phyloP scores from a whole-genome alignment of 2,797 vertebrate genomes.

The Falco biarmicus region DNA sequence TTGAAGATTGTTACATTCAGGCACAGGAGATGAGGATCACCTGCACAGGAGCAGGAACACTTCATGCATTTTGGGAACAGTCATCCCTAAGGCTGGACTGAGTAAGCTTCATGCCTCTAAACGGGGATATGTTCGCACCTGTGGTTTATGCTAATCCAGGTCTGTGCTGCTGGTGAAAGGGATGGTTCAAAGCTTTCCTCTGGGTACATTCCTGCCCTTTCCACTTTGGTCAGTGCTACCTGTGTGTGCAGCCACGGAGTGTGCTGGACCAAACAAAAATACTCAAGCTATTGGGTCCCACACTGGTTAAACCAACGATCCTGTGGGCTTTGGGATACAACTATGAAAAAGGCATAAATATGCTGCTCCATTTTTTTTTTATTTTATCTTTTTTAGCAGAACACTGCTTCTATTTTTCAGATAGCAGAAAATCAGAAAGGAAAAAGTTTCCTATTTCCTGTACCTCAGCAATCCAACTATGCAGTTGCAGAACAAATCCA shows the following conservation, averaged over 20 bases:
- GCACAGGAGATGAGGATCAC: neutral
- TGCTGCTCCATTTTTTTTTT: neutral
- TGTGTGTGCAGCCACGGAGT: neutral
- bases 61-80: neutral
- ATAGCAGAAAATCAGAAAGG: neutral
- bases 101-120: neutral
- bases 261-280: neutral
- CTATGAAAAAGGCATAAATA: neutral
- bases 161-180: neutral
- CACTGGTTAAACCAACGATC: neutral
- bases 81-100: neutral
- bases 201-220: neutral
- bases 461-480: neutral
- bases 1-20: neutral
- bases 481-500: fast-evolving
- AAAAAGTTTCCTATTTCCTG: neutral
- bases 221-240: neutral
- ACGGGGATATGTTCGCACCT: neutral
- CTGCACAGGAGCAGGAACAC: neutral
- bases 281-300: neutral
- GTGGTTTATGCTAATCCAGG: neutral
- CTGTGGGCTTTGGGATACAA: neutral
- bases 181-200: neutral
- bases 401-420: neutral
- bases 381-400: neutral